These are phyloP conservation scores for Zoanthus sociatus DNA, from an alignment of 92 coral and sea anemone species.

Conservation along the genomic window DNA sequence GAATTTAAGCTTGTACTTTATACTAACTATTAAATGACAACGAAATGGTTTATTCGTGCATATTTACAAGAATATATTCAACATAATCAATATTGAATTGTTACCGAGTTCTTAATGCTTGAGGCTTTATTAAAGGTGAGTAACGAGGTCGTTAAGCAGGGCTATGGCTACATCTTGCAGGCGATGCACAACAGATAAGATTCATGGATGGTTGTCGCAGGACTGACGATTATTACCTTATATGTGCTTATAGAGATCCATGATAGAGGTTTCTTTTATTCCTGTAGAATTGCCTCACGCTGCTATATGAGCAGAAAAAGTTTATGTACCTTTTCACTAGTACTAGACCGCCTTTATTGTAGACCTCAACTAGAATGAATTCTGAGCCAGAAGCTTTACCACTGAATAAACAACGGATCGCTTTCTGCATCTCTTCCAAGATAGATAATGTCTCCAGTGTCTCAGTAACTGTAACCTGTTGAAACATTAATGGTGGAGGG, in stretches of 20 bases:
- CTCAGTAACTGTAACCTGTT: conserved; percentile 37
- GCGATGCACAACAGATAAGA: conserved; percentile 52
- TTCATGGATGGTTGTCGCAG: conserved; percentile 59
- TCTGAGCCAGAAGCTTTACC: conserved; percentile 47
- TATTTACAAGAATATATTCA: no score
- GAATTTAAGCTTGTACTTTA: no score
- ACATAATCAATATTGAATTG: no score
- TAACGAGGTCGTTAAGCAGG: background rate
- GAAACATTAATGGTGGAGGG: conserved; percentile 41
- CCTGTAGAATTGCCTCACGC: background rate
- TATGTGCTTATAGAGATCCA: conserved; percentile 44
- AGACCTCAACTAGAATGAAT: conserved; percentile 8
- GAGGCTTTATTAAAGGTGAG: background rate
- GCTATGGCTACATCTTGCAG: conserved; percentile 28
- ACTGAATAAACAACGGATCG: conserved; percentile 21
- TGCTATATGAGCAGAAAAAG: conserved; percentile 2
- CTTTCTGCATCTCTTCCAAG: conserved; percentile 42
- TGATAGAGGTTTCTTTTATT: background rate
- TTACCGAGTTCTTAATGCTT: no score
- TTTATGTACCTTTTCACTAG: conserved; percentile 5
- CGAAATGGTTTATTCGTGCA: no score
- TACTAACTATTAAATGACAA: no score
- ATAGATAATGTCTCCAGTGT: conserved; percentile 23
- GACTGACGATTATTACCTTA: conserved; percentile 40
- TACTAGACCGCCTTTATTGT: background rate